Base-by-base conservation (phyloP, 2,797 vertebrate species). In the Sebastes cheni region DNA sequence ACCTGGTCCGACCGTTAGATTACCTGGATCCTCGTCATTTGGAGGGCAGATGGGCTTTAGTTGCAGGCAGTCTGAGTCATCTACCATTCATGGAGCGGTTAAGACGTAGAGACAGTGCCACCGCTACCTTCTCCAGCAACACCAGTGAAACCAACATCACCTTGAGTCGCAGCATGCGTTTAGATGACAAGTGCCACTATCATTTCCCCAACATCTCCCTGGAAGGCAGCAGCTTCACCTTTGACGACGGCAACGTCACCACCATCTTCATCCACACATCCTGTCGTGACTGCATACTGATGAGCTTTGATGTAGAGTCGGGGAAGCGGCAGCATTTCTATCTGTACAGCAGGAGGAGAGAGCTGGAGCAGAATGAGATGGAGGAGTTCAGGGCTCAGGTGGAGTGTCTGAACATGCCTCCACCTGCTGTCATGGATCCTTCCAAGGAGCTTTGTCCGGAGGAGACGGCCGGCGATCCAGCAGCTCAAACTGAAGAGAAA, bases 321-420 rank as follows among this genome's bases (percentile, higher is more conserved):
- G 39, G 39, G 39, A 42, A 42, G 39, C 13, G 13, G 39, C 39
- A 42, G 39, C 39, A 42, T 42, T 42, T 42, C 39, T 42, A 42
- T 27, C 72, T 89, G 72, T 69, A 85, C 74, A 88, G 85, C 36
- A 65, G 22, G 34, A 75, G 72, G 60, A 87, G 75, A 25, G 69
- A 75, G 68, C 5, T 81, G 62, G 67, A 64, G 25, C 22, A 8
- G 16, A 5, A 22, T 20, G 75, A 70, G 73, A 25, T 83, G 75
- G 69, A 77, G 22, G 74, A 79, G 67, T 85, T 85, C 46, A 46
- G 0, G 25, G 29, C 59, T 14, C 85, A 81, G 75, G 32, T 70
- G 36, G 6, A 50, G 75, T 88, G 86, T 77, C 23, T 82, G 27
- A 36, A 74, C 12, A 36, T 75, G 67, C 70, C 58, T 12, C 14